Conservation (phyloP, 2,888 invertebrate genomes). For the Ochlodes sylvanus region DNA sequence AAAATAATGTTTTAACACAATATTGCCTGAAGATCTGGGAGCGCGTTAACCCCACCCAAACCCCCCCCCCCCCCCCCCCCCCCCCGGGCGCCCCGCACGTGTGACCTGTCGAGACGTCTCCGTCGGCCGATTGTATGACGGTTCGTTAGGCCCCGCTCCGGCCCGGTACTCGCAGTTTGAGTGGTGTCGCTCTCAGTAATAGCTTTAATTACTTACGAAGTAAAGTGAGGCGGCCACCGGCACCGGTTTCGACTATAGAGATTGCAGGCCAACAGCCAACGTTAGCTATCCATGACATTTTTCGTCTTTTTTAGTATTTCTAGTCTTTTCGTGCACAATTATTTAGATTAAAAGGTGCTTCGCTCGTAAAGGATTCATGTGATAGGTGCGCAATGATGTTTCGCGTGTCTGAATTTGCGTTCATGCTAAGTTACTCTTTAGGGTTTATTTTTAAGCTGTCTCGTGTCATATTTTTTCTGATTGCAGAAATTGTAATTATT, state of each 20-base stretch:
- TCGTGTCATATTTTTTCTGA: slow-evolving; percentile 80
- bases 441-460: slow-evolving; percentile 66
- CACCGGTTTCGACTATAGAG: slow-evolving; percentile 42
- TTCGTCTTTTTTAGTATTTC: slow-evolving; percentile 71
- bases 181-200: slow-evolving; percentile 58
- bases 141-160: neutral
- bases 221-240: slow-evolving; percentile 46
- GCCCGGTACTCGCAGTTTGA: slow-evolving; percentile 41
- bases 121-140: neutral
- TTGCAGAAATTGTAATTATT: slow-evolving; percentile 60
- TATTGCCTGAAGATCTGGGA: too few relatives aligned
- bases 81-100: neutral
- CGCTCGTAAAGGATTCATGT: slow-evolving; percentile 74
- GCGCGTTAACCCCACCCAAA: too few relatives aligned
- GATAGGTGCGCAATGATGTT: slow-evolving; percentile 68
- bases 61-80: too few relatives aligned
- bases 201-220: slow-evolving; percentile 71
- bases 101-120: neutral
- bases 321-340: slow-evolving; percentile 82
- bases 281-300: slow-evolving; percentile 61
- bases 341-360: slow-evolving; percentile 76
- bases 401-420: slow-evolving; percentile 62
- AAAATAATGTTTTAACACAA: too few relatives aligned
- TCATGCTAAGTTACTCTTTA: slow-evolving; percentile 59
- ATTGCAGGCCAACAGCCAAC: slow-evolving; percentile 55